These are phyloP conservation scores for Mythimna pallens DNA, from an alignment of 2,888 invertebrate species.

Conservation along the genomic window DNA sequence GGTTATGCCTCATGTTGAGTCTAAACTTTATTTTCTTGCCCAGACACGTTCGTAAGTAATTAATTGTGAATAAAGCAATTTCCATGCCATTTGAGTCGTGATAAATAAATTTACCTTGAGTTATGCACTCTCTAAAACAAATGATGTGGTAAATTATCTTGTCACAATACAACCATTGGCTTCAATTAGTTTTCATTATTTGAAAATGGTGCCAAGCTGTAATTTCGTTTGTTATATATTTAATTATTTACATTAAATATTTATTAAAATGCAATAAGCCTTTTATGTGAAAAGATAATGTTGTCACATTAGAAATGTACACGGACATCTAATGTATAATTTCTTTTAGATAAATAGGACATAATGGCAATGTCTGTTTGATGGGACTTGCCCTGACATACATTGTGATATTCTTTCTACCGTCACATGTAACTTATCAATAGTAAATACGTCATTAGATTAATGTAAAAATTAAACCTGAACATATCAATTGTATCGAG, in stretches of 20 bases:
- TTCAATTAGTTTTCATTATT: conserved; percentile 56
- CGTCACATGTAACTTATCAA: conserved; percentile 8
- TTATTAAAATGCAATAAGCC: conserved; percentile 53
- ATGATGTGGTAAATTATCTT: conserved; percentile 67
- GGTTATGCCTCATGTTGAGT: conserved; percentile 28
- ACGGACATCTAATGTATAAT: conserved; percentile 63
- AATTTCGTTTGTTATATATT: conserved; percentile 57
- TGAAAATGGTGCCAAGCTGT: conserved; percentile 67
- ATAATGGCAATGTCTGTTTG: not conserved
- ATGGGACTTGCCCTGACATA: not conserved
- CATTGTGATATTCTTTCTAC: conserved; percentile 27
- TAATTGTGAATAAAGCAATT: conserved; percentile 54
- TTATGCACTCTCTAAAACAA: conserved; percentile 71
- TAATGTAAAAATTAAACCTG: conserved; percentile 42
- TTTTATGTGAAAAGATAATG: conserved; percentile 64
- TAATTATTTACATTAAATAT: conserved; percentile 51
- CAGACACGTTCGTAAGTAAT: conserved; percentile 25
- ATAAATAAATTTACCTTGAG: conserved; percentile 69
- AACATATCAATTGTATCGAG: conserved; percentile 62
- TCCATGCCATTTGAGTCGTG: conserved; percentile 52
- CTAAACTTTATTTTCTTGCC: conserved; percentile 27
- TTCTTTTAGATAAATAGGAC: conserved; percentile 38
- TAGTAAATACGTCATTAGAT: conserved; percentile 20
- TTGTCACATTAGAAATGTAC: conserved; percentile 67
- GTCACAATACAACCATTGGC: conserved; percentile 58